Conservation (phyloP, 1,140 invertebrate genomes). For the Sarcophaga peregrina region DNA sequence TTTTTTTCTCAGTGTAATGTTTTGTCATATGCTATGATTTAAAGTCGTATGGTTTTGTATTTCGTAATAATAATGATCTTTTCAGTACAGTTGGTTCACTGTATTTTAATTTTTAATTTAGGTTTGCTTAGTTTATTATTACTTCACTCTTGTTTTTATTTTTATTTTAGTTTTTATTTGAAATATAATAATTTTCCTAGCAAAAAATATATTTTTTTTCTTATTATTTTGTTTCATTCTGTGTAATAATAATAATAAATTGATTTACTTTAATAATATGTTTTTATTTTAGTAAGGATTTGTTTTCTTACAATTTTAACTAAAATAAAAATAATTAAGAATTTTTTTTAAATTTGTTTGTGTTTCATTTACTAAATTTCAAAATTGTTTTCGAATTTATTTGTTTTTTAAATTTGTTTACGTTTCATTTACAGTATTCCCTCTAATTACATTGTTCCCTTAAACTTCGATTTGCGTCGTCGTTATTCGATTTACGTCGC, state of each 20-base stretch:
- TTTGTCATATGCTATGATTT: not conserved
- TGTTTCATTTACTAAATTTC: conserved; percentile 23
- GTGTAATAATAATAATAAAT: not conserved
- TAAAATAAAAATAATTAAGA: too few relatives aligned
- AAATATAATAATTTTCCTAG: conserved; percentile 48
- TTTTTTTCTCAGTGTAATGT: not conserved
- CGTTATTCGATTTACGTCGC: too few relatives aligned
- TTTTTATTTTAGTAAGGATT: conserved; percentile 22
- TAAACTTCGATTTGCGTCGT: too few relatives aligned
- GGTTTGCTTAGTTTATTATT: too few relatives aligned
- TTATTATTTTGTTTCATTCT: conserved; percentile 38
- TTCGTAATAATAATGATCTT: too few relatives aligned
- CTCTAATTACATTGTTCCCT: too few relatives aligned
- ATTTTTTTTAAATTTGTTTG: conserved; percentile 34
- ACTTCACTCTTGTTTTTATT: too few relatives aligned
- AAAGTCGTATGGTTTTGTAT: not conserved
- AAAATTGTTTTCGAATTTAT: not conserved
- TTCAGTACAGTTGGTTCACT: too few relatives aligned
- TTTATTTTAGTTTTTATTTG: conserved; percentile 32
- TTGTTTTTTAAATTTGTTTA: too few relatives aligned
- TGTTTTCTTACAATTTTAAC: not conserved
- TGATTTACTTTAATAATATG: conserved; percentile 26
- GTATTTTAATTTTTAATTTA: too few relatives aligned
- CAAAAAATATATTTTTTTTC: conserved; percentile 47
- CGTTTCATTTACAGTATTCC: too few relatives aligned